phyloP scores from a whole-genome alignment of 2,797 vertebrate genomes.

The Taeniopygia guttata region DNA sequence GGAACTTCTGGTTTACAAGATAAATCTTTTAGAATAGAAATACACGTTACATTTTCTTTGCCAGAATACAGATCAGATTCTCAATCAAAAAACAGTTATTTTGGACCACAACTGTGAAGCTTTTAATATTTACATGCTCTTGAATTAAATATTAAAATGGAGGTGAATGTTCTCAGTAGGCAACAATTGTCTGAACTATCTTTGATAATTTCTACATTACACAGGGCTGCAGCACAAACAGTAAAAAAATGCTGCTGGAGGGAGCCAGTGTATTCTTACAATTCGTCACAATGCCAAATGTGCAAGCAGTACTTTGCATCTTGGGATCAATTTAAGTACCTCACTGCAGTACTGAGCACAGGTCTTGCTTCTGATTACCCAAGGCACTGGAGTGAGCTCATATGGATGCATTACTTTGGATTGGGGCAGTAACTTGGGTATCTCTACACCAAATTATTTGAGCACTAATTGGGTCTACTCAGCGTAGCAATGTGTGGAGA shows the following conservation, averaged over 20 bases:
- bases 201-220: not conserved
- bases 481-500: not conserved
- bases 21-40: not conserved
- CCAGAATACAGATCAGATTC: not conserved
- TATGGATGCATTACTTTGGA: not conserved
- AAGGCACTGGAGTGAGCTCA: not conserved
- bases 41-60: not conserved
- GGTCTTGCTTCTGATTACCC: not conserved
- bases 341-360: not conserved
- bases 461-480: not conserved
- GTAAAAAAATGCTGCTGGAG: not conserved
- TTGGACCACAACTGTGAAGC: not conserved
- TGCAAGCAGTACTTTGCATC: not conserved
- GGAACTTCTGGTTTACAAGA: not conserved
- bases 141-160: slow-evolving; percentile 8
- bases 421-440: not conserved
- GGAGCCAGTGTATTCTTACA: not conserved
- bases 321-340: not conserved
- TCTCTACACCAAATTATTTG: not conserved
- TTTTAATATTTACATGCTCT: not conserved
- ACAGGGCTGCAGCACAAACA: not conserved
- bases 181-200: not conserved
- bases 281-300: not conserved
- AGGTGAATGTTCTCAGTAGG: not conserved
- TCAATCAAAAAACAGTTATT: not conserved